Conservation (phyloP, 2,888 invertebrate species). For the Yponomeuta malinellus region DNA sequence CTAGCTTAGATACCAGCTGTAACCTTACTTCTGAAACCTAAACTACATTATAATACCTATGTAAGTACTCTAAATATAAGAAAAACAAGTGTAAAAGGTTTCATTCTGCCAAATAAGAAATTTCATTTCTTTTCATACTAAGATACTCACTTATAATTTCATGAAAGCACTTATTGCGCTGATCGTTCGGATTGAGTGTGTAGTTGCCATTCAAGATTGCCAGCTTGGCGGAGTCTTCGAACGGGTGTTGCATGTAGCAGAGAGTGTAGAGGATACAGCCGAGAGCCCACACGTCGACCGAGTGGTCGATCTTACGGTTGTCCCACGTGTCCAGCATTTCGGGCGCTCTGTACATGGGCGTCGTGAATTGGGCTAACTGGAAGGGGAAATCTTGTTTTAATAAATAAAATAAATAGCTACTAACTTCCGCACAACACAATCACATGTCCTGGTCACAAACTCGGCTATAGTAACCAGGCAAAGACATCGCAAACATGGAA, state of each 20-base stretch:
- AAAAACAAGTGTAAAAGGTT: no score
- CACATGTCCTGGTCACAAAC: no score
- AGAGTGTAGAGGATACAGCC: constrained; percentile 96
- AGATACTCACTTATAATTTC: constrained; percentile 88
- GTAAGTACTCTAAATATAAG: no score
- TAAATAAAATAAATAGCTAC: neutral
- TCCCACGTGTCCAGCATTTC: constrained; percentile 99
- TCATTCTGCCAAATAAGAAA: no score
- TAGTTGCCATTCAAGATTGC: constrained; percentile 98
- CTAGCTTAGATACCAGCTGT: no score
- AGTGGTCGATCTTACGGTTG: constrained; percentile 93
- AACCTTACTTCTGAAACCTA: no score
- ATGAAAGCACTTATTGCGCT: constrained; percentile 88
- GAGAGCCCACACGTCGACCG: constrained; percentile 96
- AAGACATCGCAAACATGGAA: no score
- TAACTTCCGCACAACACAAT: neutral
- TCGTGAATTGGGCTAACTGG: constrained; percentile 85
- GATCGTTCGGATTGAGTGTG: constrained; percentile 86
- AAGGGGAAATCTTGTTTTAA: constrained; percentile 29
- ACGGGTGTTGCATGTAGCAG: constrained; percentile 96
- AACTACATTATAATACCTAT: no score
- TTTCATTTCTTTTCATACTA: neutral
- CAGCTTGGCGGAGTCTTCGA: constrained; percentile 96
- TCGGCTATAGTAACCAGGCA: no score
- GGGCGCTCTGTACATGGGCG: constrained; percentile 97